Percentiles rank a stretch among this genome's conserved stretches.
phyloP scores from a whole-genome alignment of 2,113 vertebrate genomes.

The Glaucidium brasilianum region DNA sequence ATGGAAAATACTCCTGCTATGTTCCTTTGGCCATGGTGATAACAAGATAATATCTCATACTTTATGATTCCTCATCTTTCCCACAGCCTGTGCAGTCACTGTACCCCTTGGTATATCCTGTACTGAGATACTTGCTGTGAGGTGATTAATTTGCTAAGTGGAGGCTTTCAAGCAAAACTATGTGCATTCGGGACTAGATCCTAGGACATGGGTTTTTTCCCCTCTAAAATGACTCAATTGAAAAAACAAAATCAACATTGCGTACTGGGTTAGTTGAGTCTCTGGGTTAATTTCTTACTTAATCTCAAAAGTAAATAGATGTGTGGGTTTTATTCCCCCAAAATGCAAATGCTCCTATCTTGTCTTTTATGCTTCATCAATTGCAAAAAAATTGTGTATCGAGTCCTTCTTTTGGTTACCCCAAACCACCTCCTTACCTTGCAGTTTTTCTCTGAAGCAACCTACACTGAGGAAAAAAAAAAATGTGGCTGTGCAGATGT shows the following conservation, averaged over 20 bases:
- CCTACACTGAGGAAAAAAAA: neutral
- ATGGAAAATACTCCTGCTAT: neutral
- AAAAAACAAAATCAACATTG: neutral
- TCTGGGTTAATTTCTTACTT: neutral
- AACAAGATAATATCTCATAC: neutral
- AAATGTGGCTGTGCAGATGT: neutral
- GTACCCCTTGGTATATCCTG: neutral
- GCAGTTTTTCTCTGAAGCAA: neutral
- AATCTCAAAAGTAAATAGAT: neutral
- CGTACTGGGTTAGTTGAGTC: neutral
- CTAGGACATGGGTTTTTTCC: neutral
- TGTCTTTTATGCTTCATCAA: neutral
- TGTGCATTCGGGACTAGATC: neutral
- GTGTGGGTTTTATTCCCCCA: neutral
- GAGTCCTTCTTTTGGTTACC: neutral
- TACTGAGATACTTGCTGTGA: neutral
- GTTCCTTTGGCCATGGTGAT: neutral
- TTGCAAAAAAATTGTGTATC: neutral
- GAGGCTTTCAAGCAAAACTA: neutral
- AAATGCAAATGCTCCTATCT: neutral
- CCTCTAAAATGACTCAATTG: neutral
- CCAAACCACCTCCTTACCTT: neutral
- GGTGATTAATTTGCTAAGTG: neutral
- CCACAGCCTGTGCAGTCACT: neutral
- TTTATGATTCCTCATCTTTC: neutral